Percentiles rank a stretch among this genome's conserved stretches.
These are phyloP conservation scores for Heteromurus nitidus DNA, from an alignment of 2,888 invertebrate genomes.

Conservation along the genomic window DNA sequence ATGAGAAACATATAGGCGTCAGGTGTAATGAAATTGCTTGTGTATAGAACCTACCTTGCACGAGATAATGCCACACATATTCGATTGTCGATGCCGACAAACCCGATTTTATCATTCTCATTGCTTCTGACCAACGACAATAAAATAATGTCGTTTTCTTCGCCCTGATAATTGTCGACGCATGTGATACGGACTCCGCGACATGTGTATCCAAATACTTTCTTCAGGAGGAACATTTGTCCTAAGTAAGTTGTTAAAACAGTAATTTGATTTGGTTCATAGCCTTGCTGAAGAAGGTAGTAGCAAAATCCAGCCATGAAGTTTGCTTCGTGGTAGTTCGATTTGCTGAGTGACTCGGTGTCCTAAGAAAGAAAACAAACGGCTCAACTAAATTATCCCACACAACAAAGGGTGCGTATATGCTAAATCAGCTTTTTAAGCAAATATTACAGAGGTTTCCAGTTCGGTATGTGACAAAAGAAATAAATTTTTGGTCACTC, in stretches of 20 bases:
- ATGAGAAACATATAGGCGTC: background rate
- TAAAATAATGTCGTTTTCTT: conserved; percentile 86
- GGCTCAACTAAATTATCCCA: background rate
- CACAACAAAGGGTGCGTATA: background rate
- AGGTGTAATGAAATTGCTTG: too few species aligned
- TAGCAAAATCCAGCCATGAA: conserved; percentile 80
- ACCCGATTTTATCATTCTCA: conserved; percentile 82
- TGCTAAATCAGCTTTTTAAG: conserved; percentile 2
- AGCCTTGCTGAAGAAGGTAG: conserved; percentile 81
- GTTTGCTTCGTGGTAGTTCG: conserved; percentile 81
- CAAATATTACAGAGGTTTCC: conserved; percentile 78
- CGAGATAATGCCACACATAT: conserved; percentile 87
- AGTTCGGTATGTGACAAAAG: conserved; percentile 81
- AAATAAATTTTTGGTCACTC: conserved; percentile 81
- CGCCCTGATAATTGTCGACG: conserved; percentile 89
- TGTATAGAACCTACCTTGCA: conserved; percentile 80
- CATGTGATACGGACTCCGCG: conserved; percentile 80
- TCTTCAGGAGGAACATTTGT: conserved; percentile 80
- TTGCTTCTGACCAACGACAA: conserved; percentile 88
- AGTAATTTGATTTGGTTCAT: conserved; percentile 81
- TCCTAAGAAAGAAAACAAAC: conserved; percentile 69
- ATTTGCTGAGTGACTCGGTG: conserved; percentile 80
- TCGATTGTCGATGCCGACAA: conserved; percentile 82
- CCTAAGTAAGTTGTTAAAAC: conserved; percentile 85
- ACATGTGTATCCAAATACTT: conserved; percentile 76